phyloP scores from a whole-genome alignment of 2,797 vertebrate species.

The Siniperca undulata region DNA sequence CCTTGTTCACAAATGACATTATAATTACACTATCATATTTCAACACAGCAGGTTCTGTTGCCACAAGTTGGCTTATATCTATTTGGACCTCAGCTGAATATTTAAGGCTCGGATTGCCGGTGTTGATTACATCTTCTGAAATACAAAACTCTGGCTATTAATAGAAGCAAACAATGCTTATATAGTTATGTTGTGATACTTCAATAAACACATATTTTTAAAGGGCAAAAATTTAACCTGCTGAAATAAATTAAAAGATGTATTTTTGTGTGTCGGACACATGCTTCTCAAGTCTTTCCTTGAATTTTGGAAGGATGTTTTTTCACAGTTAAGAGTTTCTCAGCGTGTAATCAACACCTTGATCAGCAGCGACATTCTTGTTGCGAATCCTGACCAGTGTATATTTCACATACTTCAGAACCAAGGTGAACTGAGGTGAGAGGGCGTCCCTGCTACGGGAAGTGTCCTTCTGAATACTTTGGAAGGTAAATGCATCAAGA shows the following conservation, averaged over 20 bases:
- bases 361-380: neutral
- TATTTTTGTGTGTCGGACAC: neutral
- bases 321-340: neutral
- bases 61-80: conserved; percentile 49
- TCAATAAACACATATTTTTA: neutral
- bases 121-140: conserved; percentile 59
- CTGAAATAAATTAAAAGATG: neutral
- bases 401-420: conserved; percentile 24
- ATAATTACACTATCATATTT: conserved; percentile 62
- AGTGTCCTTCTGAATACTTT: conserved; percentile 16
- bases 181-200: neutral
- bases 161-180: conserved; percentile 30
- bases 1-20: conserved; percentile 31
- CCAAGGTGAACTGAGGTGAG: conserved; percentile 30
- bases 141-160: conserved; percentile 34
- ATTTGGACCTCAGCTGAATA: conserved; percentile 55
- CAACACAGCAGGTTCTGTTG: conserved; percentile 40
- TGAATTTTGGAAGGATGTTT: conserved; percentile 4
- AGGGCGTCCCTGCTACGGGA: neutral
- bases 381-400: neutral
- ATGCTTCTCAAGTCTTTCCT: neutral
- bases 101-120: conserved; percentile 41
- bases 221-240: neutral
- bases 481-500: neutral
- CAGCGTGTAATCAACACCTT: conserved; percentile 19